phyloP scores from a whole-genome alignment of 2,888 invertebrate genomes.

The Serripes groenlandicus region DNA sequence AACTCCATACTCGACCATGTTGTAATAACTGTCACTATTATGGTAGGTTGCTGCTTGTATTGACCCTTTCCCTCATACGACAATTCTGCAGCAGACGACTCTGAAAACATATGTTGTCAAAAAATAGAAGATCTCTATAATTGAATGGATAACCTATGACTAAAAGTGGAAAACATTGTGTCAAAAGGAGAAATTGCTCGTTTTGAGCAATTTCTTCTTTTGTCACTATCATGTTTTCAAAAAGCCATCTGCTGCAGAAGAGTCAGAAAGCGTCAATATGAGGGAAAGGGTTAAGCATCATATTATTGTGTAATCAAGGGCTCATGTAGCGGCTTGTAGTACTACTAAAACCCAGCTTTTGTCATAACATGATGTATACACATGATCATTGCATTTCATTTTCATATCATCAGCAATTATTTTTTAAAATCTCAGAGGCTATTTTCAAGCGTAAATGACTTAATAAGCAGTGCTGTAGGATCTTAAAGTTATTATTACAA shows the following conservation, averaged over 20 bases:
- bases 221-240: neutral
- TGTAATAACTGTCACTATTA: slow-evolving; percentile 57
- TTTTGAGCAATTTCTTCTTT: neutral
- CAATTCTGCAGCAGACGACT: neutral
- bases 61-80: neutral
- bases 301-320: no score
- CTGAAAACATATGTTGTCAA: neutral
- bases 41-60: slow-evolving; percentile 45
- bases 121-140: neutral
- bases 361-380: no score
- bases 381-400: no score
- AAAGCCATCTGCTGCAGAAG: neutral
- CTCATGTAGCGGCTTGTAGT: no score
- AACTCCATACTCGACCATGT: slow-evolving; percentile 51
- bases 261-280: neutral
- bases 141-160: neutral
- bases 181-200: slow-evolving; percentile 1
- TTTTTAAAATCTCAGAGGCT: no score
- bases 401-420: no score
- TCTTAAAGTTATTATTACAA: no score
- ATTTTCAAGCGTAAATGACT: no score
- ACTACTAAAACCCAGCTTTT: no score
- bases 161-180: slow-evolving; percentile 3
- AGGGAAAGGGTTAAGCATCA: neutral
- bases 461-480: no score